Base-by-base conservation (phyloP, 2,113 vertebrate species). In the Mobula hypostoma region DNA sequence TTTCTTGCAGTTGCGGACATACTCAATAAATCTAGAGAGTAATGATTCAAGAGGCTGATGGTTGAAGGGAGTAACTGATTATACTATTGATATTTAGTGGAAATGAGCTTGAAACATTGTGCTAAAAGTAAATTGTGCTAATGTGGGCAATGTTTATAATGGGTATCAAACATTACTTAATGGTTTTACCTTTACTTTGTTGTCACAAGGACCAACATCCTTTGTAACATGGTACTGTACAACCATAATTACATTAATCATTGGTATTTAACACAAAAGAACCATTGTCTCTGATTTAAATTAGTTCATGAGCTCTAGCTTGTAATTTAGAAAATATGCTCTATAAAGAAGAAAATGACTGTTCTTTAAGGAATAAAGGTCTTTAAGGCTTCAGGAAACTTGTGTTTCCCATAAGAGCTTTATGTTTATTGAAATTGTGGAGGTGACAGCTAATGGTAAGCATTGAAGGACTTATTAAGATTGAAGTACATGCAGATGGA, bases 281-380 rank as follows among this genome's bases (percentile, higher is more conserved):
- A 36, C 36, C 68, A 76, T 74, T 93, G 91, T 93, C 70, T 93
- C 68, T 74, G 24, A 93, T 93, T 93, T 93, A 93, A 74, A 29
- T 70, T 76, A 56, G 90, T 36, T 92, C 68, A 12, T 72, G 32
- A 92, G 91, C 68, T 11, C 70, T 27, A 70, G 48, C 68, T 56
- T 21, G 17, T 76, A 15, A 48, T 93, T 93, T 74, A 93, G 40
- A 32, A 63, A 92, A 72, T 19, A 40, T 36, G 63, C 32, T 92
- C 2, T 68, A 90, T 72, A 56, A 93, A 74, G n/a, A 36, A 93
- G n/a, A 70, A 74, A 40, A 74, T 93, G 36, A 29, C 40, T 56
- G 24, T 74, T 12, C 70, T 93, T 91, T 91, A 70, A 68, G 61
- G 58, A 88, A 92, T 92, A 92, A 92, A 40, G 36, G 21, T 56